Conservation (phyloP, 1,140 invertebrate species). For the Zaprionus ghesquierei region DNA sequence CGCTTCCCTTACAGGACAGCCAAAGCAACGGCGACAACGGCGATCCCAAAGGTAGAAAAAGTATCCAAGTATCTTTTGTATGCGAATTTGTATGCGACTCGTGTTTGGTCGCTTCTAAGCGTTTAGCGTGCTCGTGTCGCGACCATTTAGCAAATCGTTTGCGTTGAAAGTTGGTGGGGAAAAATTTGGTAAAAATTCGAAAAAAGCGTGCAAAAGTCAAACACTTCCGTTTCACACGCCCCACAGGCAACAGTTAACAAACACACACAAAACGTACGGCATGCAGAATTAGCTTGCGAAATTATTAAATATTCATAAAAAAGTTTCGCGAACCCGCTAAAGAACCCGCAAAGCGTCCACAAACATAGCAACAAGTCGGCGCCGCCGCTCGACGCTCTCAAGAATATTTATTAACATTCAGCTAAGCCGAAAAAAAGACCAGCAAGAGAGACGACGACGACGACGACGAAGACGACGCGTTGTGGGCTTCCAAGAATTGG, state of each 20-base stretch:
- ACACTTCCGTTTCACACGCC: slow-evolving; percentile 57
- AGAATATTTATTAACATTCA: slow-evolving; percentile 71
- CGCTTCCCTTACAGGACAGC: not conserved
- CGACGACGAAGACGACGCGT: slow-evolving; percentile 35
- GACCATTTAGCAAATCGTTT: slow-evolving; percentile 19
- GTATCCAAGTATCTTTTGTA: not conserved
- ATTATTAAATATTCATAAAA: slow-evolving; percentile 71
- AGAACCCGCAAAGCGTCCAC: slow-evolving; percentile 4
- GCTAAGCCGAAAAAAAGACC: slow-evolving; percentile 27
- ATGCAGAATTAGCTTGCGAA: slow-evolving; percentile 31
- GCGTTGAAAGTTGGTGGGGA: slow-evolving; percentile 47
- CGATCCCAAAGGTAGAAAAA: not conserved
- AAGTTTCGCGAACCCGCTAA: not conserved
- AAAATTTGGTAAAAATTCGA: not conserved
- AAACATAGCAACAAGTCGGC: slow-evolving; percentile 78
- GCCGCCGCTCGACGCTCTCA: slow-evolving; percentile 42
- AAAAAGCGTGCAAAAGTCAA: slow-evolving; percentile 31
- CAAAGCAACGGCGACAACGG: not conserved
- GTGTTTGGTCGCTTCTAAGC: slow-evolving; percentile 3
- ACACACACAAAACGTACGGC: no score
- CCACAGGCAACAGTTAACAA: slow-evolving; percentile 41
- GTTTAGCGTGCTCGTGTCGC: not conserved
- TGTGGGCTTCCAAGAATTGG: slow-evolving; percentile 71
- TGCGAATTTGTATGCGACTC: not conserved
- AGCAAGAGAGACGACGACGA: not conserved